Base-by-base conservation (phyloP, 1,140 invertebrate genomes). In the Drosophila neocordata region DNA sequence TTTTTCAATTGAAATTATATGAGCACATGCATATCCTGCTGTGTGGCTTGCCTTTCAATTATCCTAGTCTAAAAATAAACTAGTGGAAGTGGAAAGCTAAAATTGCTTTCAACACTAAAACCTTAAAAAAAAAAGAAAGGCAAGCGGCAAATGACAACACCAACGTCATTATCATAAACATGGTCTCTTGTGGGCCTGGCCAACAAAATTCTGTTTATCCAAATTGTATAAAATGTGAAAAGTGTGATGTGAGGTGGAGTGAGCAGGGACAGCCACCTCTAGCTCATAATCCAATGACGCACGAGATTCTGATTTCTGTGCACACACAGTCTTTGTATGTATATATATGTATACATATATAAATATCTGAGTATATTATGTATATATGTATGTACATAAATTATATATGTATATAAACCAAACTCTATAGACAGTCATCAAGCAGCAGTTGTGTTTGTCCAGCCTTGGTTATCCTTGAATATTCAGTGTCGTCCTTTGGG, bases 271-370 rank as follows among this genome's bases (percentile, higher is more conserved):
- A 65, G 81, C 52, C 73, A 18, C 64, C 55, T 69, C 65, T 60
- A 78, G 78, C 51, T 81, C 82, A 81, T 81, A 87, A 82, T 87
- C 82, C 74, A 82, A 85, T 85, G 82, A 85, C 82, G 82, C 82
- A 85, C 82, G 82, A 76, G 65, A 35, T 60, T 75, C 65, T 81
- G 73, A 77, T 77, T 81, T 71, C 77, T 71, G 53, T 74, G 55
- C 56, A 57, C 13, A 48, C 61, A 44, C 31, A 55, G 41, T 60
- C 56, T 62, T 27, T 20, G 0, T 60, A 51, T 18, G 35, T 13
- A 27, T 59, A 15, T 58, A 48, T 18, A 22, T 55, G 31, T 3
- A 51, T 59, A 64, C 51, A 72, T 37, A 27, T 51, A 48, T 37
- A 66, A 59, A 72, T 27, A 35, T 55, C 27, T 6, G n/a, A 48